Evolutionary conservation across 2,888 invertebrate species (phyloP).

Genomic region (Standfussiana lucernea): DNA sequence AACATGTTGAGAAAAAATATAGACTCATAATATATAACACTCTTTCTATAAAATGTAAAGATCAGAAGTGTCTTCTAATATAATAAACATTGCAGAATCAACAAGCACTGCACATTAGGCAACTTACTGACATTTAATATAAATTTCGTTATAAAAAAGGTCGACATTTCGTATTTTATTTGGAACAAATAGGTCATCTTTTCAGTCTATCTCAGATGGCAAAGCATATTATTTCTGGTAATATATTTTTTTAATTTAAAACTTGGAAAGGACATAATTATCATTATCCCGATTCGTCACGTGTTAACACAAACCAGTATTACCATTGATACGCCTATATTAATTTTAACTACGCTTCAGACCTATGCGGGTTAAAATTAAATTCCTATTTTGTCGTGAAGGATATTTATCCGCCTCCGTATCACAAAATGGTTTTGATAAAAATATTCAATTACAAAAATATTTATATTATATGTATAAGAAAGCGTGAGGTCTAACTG

Average conservation of each 20-base stretch:
- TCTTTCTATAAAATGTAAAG: conserved; percentile 55
- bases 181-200: conserved; percentile 36
- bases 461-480: conserved; percentile 17
- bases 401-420: background rate
- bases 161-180: conserved; percentile 21
- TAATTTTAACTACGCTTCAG: background rate
- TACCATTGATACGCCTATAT: background rate
- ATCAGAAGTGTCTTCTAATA: conserved; percentile 34
- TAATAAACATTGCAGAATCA: conserved; percentile 51
- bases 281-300: background rate
- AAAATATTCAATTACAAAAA: conserved; percentile 37
- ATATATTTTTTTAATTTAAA: background rate
- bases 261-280: background rate
- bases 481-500: background rate
- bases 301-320: background rate
- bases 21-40: conserved; percentile 53
- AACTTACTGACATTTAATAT: conserved; percentile 19
- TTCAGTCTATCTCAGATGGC: conserved; percentile 54
- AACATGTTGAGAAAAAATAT: conserved; percentile 58
- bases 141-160: conserved; percentile 18
- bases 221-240: conserved; percentile 14
- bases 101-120: conserved; percentile 41
- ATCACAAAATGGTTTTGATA: conserved; percentile 16
- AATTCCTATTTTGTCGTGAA: background rate
- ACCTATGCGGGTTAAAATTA: background rate